Percentiles rank a stretch among this genome's conserved stretches.
Evolutionary conservation across 2,888 invertebrate species (phyloP).

Genomic region (Xestobium rufovillosum): DNA sequence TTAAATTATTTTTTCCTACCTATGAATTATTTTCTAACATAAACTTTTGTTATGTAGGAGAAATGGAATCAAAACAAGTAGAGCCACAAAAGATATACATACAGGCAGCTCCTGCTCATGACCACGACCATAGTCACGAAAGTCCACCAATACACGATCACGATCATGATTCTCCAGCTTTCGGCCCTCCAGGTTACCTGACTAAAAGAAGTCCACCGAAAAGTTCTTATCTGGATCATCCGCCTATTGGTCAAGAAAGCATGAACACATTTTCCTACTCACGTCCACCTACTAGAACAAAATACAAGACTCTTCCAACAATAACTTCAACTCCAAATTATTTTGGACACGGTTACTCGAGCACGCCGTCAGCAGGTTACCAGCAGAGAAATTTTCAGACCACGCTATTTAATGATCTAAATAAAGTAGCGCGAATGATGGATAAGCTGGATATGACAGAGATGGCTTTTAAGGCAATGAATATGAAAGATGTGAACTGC

Average conservation of each 20-base stretch:
- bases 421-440: conserved; percentile 9
- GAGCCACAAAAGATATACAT: conserved; percentile 26
- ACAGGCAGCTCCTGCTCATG: conserved; percentile 12
- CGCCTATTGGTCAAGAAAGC: neutral
- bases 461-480: conserved; percentile 34
- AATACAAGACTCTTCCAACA: no score
- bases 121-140: conserved; percentile 7
- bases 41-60: neutral
- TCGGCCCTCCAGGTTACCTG: neutral
- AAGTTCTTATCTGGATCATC: neutral
- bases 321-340: no score
- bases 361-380: neutral
- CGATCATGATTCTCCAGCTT: neutral
- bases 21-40: no score
- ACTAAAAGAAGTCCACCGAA: neutral
- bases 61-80: neutral
- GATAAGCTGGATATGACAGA: conserved; percentile 32
- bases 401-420: conserved; percentile 7
- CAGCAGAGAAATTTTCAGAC: conserved; percentile 6
- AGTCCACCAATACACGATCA: conserved; percentile 10
- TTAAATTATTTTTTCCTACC: no score
- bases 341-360: no score
- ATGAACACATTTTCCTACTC: neutral
- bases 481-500: conserved; percentile 37
- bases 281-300: neutral